Percentiles rank a stretch among this genome's conserved stretches.
Conservation (phyloP, 2,888 invertebrate species). For the Chymomyza caudatula region DNA sequence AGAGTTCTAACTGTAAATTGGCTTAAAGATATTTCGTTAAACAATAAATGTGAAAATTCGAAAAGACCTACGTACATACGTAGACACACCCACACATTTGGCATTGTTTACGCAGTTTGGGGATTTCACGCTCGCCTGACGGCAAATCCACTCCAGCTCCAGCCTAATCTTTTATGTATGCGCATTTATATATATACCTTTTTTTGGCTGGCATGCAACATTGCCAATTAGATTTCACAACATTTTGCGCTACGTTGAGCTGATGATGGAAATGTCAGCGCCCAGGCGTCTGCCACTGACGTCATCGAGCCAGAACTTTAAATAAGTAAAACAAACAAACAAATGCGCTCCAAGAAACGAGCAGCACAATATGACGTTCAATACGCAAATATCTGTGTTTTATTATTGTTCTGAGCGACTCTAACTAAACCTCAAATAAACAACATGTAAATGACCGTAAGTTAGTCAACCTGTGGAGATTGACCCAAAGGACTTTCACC, state of each 20-base stretch:
- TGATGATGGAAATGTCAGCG: slow-evolving; percentile 32
- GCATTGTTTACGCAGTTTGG: slow-evolving; percentile 10
- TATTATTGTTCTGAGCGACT: not conserved
- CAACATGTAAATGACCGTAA: not conserved
- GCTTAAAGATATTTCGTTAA: not conserved
- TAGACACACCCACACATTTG: not conserved
- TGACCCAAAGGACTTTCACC: not conserved
- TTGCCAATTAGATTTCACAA: slow-evolving; percentile 51
- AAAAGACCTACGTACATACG: slow-evolving; percentile 3
- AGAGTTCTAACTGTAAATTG: slow-evolving; percentile 24
- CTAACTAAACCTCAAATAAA: not conserved
- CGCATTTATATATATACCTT: not conserved
- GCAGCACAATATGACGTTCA: not conserved
- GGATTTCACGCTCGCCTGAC: slow-evolving; percentile 20
- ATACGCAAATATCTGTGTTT: not conserved
- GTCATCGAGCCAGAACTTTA: slow-evolving; percentile 34
- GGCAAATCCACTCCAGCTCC: not conserved
- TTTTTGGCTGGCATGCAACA: not conserved
- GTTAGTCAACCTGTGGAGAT: not conserved
- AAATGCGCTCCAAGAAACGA: not conserved
- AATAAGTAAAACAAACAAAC: slow-evolving; percentile 22
- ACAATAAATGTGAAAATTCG: slow-evolving; percentile 12
- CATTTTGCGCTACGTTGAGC: slow-evolving; percentile 49
- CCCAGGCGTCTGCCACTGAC: slow-evolving; percentile 34
- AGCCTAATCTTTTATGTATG: not conserved